phyloP scores from a whole-genome alignment of 2,797 vertebrate species.

The Ispidina picta region DNA sequence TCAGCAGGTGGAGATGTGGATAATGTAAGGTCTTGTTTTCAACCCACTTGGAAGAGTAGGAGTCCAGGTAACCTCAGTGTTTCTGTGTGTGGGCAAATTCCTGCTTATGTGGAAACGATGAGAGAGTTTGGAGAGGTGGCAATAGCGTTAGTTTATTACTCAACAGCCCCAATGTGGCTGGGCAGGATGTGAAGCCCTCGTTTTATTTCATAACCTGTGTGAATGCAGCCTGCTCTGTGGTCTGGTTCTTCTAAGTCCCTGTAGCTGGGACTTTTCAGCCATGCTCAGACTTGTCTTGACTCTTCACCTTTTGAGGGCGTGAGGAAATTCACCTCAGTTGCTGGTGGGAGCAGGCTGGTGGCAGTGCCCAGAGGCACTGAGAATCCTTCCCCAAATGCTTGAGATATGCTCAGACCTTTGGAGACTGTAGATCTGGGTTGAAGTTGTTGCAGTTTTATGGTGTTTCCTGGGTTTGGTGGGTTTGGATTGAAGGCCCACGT shows the following conservation, averaged over 20 bases:
- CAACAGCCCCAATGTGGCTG: neutral
- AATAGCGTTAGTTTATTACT: neutral
- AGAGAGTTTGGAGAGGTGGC: slow-evolving; percentile 38
- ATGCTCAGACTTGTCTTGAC: neutral
- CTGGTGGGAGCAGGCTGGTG: neutral
- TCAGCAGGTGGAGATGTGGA: neutral
- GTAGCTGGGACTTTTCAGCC: slow-evolving; percentile 26
- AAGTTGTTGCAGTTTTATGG: neutral
- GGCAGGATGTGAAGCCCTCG: neutral
- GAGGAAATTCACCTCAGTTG: neutral
- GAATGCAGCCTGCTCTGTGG: slow-evolving; percentile 41
- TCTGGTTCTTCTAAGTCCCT: slow-evolving; percentile 4
- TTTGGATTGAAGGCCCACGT: neutral
- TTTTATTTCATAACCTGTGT: slow-evolving; percentile 33
- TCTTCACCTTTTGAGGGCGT: slow-evolving; percentile 12
- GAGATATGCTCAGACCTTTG: neutral
- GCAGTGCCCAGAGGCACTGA: neutral
- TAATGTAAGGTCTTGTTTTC: slow-evolving; percentile 27
- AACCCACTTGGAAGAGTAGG: slow-evolving; percentile 1
- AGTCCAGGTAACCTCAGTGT: slow-evolving; percentile 21
- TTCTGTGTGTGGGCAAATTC: slow-evolving; percentile 41
- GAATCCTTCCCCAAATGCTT: neutral
- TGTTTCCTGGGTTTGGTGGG: neutral
- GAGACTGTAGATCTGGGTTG: neutral
- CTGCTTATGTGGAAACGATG: slow-evolving; percentile 27